Conservation (phyloP, 2,888 invertebrate species). For the Prosopocoilus inquinatus region DNA sequence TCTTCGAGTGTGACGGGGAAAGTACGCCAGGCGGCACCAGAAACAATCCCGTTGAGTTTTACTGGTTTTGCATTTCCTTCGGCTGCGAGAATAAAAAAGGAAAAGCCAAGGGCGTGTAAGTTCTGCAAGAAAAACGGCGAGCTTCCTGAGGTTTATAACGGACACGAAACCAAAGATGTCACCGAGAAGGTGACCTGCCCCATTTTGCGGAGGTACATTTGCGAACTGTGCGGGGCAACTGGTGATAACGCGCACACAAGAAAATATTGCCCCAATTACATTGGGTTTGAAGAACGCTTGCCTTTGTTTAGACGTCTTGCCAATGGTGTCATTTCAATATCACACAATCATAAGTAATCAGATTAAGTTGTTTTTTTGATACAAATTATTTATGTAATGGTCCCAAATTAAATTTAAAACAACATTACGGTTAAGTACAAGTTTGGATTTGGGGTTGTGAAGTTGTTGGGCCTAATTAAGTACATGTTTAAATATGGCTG, state of each 20-base stretch:
- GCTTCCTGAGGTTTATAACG: conserved; percentile 12
- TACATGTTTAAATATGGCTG: too few relatives aligned
- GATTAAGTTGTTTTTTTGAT: neutral
- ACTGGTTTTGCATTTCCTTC: too few relatives aligned
- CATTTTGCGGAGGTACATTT: conserved; percentile 18
- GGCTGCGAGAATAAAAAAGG: neutral
- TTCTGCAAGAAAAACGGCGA: conserved; percentile 26
- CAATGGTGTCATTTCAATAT: conserved; percentile 8
- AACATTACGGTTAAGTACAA: too few relatives aligned
- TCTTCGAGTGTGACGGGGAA: too few relatives aligned
- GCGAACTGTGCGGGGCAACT: conserved; percentile 17
- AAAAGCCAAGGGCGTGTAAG: conserved; percentile 6
- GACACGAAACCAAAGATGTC: conserved; percentile 18
- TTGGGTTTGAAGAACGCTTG: neutral
- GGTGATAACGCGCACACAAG: conserved; percentile 24
- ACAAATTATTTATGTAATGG: too few relatives aligned
- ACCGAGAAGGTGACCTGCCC: conserved; percentile 20
- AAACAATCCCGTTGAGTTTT: too few relatives aligned
- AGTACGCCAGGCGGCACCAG: too few relatives aligned
- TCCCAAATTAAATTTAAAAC: too few relatives aligned
- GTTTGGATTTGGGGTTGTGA: too few relatives aligned
- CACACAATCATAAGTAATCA: conserved; percentile 7
- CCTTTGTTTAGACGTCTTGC: conserved; percentile 12
- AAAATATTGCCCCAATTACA: conserved; percentile 20
- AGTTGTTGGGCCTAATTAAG: too few relatives aligned